phyloP scores from a whole-genome alignment of 2,797 vertebrate species.

The Propithecus deckenii region DNA sequence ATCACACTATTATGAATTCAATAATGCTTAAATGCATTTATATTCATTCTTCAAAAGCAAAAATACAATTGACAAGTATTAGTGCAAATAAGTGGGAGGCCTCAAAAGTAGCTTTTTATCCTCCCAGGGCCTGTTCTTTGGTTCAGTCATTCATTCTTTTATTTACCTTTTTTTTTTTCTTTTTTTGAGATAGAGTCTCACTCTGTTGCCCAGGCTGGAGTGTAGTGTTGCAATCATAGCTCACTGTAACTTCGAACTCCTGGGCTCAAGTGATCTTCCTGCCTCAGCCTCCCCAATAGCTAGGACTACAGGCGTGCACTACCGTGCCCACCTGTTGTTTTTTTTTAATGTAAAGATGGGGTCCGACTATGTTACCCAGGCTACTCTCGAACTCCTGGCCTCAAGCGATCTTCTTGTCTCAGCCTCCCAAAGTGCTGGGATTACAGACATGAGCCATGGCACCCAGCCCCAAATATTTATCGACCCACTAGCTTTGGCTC shows the following conservation, averaged over 20 bases:
- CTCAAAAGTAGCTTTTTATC: not conserved
- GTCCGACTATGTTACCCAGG: too few relatives aligned
- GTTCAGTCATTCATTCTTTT: slow-evolving; percentile 18
- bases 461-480: not conserved
- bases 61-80: not conserved
- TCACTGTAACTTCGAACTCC: not conserved
- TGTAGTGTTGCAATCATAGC: not conserved
- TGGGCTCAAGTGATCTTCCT: not conserved
- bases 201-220: not conserved
- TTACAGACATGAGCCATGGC: not conserved
- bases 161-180: not conserved
- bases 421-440: not conserved
- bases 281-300: not conserved
- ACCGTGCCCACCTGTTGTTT: too few relatives aligned
- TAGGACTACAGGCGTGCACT: not conserved
- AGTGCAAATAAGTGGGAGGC: not conserved
- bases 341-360: too few relatives aligned
- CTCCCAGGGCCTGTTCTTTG: not conserved
- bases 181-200: not conserved
- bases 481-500: not conserved
- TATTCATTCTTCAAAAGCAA: slow-evolving; percentile 2
- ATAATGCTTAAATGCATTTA: not conserved
- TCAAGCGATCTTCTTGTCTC: not conserved
- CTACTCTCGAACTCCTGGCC: not conserved
- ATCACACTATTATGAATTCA: not conserved